phyloP scores from a whole-genome alignment of 2,888 invertebrate species.

The Drosophila mulleri region DNA sequence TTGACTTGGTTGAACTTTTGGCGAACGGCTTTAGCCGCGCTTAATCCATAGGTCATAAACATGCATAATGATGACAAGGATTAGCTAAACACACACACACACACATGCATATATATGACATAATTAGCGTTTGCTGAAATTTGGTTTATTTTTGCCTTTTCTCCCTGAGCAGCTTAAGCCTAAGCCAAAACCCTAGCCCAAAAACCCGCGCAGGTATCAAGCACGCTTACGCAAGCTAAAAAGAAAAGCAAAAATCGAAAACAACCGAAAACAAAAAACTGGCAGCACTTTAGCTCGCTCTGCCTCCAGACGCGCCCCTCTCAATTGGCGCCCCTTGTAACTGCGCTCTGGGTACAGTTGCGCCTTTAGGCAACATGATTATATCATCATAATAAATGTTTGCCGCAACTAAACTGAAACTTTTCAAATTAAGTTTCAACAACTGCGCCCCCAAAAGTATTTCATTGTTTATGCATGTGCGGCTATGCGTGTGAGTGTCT shows the following conservation, averaged over 20 bases:
- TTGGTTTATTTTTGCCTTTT: slow-evolving; percentile 39
- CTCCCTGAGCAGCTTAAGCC: slow-evolving; percentile 33
- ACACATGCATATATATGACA: slow-evolving; percentile 5
- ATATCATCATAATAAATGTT: slow-evolving; percentile 81
- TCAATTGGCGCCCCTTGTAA: slow-evolving; percentile 10
- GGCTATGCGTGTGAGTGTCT: slow-evolving; percentile 2
- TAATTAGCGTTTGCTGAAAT: slow-evolving; percentile 45
- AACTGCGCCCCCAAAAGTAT: slow-evolving; percentile 60
- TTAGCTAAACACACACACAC: slow-evolving; percentile 25
- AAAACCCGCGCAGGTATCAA: slow-evolving; percentile 30
- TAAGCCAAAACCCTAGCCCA: slow-evolving; percentile 21
- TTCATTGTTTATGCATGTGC: slow-evolving; percentile 50
- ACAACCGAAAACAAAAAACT: background rate
- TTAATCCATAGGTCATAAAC: slow-evolving; percentile 62
- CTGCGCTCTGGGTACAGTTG: slow-evolving; percentile 62
- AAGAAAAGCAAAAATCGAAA: background rate
- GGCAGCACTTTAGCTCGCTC: slow-evolving; percentile 11
- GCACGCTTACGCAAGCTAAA: slow-evolving; percentile 35
- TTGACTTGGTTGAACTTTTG: slow-evolving; percentile 17
- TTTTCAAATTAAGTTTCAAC: slow-evolving; percentile 75
- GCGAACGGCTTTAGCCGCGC: slow-evolving; percentile 36
- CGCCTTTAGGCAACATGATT: slow-evolving; percentile 67
- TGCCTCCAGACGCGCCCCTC: background rate
- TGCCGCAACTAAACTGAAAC: slow-evolving; percentile 69
- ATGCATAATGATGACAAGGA: slow-evolving; percentile 57